Evolutionary conservation across 2,888 invertebrate species (phyloP), one percentile per base, ranked within the genome.

Genomic region (Julus scanicus): DNA sequence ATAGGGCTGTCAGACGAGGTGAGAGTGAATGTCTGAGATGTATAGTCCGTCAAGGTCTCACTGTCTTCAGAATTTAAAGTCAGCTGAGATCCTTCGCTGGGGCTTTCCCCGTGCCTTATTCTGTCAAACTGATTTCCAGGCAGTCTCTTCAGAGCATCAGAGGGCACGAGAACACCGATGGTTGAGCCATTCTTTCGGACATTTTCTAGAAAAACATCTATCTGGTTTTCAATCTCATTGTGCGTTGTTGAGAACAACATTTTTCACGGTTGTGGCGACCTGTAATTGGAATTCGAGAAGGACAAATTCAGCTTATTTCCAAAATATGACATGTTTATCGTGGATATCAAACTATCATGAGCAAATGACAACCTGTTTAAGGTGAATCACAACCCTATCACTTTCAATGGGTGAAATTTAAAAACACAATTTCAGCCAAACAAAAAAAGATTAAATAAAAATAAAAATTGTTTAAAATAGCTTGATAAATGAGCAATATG

Each of bases 121-220:
- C 49, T 86, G 15, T 39, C n/a, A 49, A 80, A 71, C 2, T n/a
- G 17, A 13, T 13, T 49, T 49, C 49, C 49, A n/a, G 63, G 71
- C 8, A 87, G 40, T 9, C 15, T 20, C 29, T 80, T 20, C 40
- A 87, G 40, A 15, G 71, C 71, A 11, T 63, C 87, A 13, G n/a
- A 20, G 3, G 57, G 87, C 15, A 49, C 13, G n/a, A 83, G 44
- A 15, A 29, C 89, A n/a, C 87, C 87, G 29, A 84, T 63, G 17
- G 89, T 83, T n/a, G 89, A 84, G 20, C 88, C 86, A 40, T 87
- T 85, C 20, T 88, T 85, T 37, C 89, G 89, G 15, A 89, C 87
- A 88, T 88, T 89, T 93, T 96, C 96, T 92, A 96, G 93, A 93
- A 96, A 96, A 93, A 95, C 95, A 94, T 96, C 96, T 93, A 96